Conservation (phyloP, 1,140 invertebrate species). For the Stegodyphus dumicola region DNA sequence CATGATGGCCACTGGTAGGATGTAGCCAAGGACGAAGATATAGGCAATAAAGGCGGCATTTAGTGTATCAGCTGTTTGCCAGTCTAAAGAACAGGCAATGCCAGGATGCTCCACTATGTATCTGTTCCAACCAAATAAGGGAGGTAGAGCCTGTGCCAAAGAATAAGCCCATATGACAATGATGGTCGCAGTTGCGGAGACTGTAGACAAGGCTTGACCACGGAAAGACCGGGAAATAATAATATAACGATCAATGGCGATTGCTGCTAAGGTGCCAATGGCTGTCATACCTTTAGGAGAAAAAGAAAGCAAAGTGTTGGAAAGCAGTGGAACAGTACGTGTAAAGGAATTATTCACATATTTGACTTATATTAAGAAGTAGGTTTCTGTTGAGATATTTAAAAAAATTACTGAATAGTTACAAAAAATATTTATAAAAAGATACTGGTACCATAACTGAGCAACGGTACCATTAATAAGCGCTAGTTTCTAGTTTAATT, state of each 20-base stretch:
- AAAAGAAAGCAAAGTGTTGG: neutral
- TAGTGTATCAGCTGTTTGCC: constrained; percentile 68
- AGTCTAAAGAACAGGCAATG: constrained; percentile 74
- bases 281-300: constrained; percentile 57
- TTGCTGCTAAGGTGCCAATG: constrained; percentile 71
- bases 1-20: constrained; percentile 70
- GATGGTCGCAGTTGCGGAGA: constrained; percentile 67
- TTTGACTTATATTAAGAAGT: no score
- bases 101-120: constrained; percentile 72
- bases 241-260: constrained; percentile 72
- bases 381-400: no score
- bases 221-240: constrained; percentile 69
- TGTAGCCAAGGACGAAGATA: constrained; percentile 71
- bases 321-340: no score
- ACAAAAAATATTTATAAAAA: no score
- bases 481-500: no score
- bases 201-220: constrained; percentile 68
- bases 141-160: constrained; percentile 69
- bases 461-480: no score
- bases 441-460: no score
- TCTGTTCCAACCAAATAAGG: constrained; percentile 72
- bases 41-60: constrained; percentile 71
- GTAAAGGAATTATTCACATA: no score
- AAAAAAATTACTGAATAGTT: no score
- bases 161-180: constrained; percentile 71